phyloP scores from a whole-genome alignment of 2,113 vertebrate species.

The Mola mola region DNA sequence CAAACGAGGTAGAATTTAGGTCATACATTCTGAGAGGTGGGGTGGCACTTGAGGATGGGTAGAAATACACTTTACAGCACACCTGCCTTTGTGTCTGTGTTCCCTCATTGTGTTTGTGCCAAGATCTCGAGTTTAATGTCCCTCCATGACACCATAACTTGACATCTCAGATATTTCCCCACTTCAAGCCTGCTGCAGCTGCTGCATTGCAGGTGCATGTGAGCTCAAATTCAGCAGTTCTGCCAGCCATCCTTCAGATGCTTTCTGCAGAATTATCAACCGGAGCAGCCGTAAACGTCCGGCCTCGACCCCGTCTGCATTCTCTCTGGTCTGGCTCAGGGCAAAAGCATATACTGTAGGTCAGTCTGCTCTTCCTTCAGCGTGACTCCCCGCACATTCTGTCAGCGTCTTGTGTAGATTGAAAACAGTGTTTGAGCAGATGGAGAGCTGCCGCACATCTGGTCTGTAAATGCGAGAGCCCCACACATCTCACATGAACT shows the following conservation, averaged over 20 bases:
- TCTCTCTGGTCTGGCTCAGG: background rate
- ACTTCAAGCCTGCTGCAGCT: constrained; percentile 23
- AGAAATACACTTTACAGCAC: no score
- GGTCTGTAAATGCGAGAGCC: no score
- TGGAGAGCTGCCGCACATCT: constrained; percentile 17
- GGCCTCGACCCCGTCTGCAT: background rate
- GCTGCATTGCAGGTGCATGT: background rate
- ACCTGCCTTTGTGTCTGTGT: background rate
- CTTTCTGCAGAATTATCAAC: constrained; percentile 17
- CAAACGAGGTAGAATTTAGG: constrained; percentile 60
- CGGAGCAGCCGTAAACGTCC: constrained; percentile 4
- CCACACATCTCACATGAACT: no score
- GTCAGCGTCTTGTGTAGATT: constrained; percentile 9
- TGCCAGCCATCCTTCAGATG: constrained; percentile 8
- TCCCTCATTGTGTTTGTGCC: no score
- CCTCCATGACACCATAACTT: no score
- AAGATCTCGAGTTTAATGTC: no score
- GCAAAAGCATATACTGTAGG: constrained; percentile 1
- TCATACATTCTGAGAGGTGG: constrained; percentile 28
- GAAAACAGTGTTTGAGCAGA: constrained; percentile 31
- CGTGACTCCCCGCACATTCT: background rate
- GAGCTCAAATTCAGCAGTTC: background rate
- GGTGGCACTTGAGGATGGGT: no score
- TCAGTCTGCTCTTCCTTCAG: constrained; percentile 3
- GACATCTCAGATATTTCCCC: constrained; percentile 12